phyloP scores from a whole-genome alignment of 2,888 invertebrate genomes.

The Physocephala rufipes region DNA sequence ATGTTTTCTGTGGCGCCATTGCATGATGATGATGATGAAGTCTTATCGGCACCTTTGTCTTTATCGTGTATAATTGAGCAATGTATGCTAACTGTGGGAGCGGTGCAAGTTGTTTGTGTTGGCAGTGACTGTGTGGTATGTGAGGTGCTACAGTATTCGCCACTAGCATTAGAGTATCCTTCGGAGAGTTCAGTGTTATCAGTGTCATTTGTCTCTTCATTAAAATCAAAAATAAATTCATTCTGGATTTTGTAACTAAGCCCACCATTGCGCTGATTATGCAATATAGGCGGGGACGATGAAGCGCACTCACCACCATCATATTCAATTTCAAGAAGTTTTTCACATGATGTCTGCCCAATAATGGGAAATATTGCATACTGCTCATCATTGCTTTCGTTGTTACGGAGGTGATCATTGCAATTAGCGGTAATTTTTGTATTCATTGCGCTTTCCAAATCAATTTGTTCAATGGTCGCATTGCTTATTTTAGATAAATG shows the following conservation, averaged over 20 bases:
- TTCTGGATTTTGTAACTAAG: conserved; percentile 22
- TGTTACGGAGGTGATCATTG: conserved; percentile 44
- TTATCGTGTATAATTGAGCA: conserved; percentile 44
- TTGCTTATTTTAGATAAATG: conserved; percentile 34
- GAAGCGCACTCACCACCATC: conserved; percentile 10
- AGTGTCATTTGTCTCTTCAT: conserved; percentile 47
- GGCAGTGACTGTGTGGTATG: conserved; percentile 45
- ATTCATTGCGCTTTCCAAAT: neutral
- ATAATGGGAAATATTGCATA: conserved; percentile 36
- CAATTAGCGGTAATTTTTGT: conserved; percentile 23
- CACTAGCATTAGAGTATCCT: conserved; percentile 31
- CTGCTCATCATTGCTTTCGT: conserved; percentile 37
- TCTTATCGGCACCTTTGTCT: conserved; percentile 54
- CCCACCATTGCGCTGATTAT: neutral
- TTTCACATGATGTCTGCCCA: conserved; percentile 10
- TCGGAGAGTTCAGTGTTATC: conserved; percentile 45
- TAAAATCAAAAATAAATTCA: conserved; percentile 46
- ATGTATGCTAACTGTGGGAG: conserved; percentile 43
- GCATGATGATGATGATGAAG: conserved; percentile 53
- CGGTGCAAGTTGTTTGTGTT: conserved; percentile 18
- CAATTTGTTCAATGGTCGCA: conserved; percentile 24
- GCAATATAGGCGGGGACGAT: conserved; percentile 6
- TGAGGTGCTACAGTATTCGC: neutral
- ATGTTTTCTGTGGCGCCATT: conserved; percentile 60
- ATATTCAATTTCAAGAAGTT: conserved; percentile 2